These are phyloP conservation scores for Nipponia nippon DNA, from an alignment of 2,113 vertebrate species.

Conservation along the genomic window DNA sequence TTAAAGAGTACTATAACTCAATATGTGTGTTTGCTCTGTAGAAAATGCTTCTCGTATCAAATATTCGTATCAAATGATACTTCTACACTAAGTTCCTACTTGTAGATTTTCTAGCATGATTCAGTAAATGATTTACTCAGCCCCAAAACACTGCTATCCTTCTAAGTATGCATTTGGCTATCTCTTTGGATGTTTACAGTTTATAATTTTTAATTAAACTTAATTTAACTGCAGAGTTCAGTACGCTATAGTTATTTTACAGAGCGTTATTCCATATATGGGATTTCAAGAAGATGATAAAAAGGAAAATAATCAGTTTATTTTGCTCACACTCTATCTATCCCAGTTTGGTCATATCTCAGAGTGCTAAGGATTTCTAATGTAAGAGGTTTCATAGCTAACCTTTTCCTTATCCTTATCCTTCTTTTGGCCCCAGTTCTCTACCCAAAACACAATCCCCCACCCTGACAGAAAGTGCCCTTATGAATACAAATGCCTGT, in stretches of 20 bases:
- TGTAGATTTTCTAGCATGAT: background rate
- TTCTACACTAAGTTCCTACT: background rate
- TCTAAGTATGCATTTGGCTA: background rate
- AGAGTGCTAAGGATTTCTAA: background rate
- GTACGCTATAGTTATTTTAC: background rate
- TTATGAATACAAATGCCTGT: conserved; percentile 23
- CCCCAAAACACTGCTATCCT: background rate
- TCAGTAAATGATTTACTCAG: background rate
- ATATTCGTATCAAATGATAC: background rate
- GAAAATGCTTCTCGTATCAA: background rate
- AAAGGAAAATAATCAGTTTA: background rate
- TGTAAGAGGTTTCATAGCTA: conserved; percentile 19
- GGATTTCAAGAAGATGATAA: background rate
- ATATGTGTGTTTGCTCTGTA: background rate
- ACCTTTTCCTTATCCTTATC: background rate
- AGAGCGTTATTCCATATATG: background rate
- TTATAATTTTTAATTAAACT: background rate
- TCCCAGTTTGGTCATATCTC: background rate
- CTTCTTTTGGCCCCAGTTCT: background rate
- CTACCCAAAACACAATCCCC: background rate
- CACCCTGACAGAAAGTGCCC: background rate
- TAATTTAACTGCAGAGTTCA: background rate
- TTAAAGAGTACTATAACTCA: background rate
- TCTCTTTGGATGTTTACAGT: background rate
- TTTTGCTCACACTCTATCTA: background rate